Evolutionary conservation across 2,797 vertebrate genomes (phyloP), one percentile per base, ranked within the genome.

Genomic region (Peromyscus eremicus): DNA sequence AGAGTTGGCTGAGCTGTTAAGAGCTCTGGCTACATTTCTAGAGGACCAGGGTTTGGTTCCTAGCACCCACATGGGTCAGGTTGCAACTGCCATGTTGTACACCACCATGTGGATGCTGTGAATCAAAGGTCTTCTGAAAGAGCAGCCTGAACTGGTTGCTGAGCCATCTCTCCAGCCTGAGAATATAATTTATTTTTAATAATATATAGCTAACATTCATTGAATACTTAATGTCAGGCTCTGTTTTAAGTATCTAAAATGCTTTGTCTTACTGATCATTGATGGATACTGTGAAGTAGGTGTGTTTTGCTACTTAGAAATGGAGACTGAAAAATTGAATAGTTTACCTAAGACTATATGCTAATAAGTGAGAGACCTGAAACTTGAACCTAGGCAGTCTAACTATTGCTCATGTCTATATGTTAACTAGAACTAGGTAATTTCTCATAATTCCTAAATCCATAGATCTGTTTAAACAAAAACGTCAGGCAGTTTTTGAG

Each of bases 221-320:
- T 89, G 60, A 92, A 73, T 79, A 85, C 9, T 62, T 85, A 34
- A 27, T 82, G 10, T n/a, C n/a, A 80, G n/a, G 19, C 52, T 32
- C 68, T 76, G 84, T 85, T 19, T 87, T 82, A 76, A 92, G 43
- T 37, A 43, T 82, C 40, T 79, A 37, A 8, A 16, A 6, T 43
- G 46, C 23, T 94, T 82, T 83, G 52, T 52, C 85, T 71, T 90
- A 43, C 23, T 64, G 66, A 71, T 86, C 82, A 43, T 6, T 70
- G 32, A 27, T 40, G 80, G 71, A 68, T 66, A 43, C 11, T n/a
- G 11, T 60, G 29, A 71, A 46, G 62, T 55, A 25, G 21, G 23
- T 75, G 6, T 76, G 49, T n/a, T 95, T 89, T 77, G 34, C 32
- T 73, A 25, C 80, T 66, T 97, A 43, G 52, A 92, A 92, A 89